Conservation (phyloP, 1,140 invertebrate species). For the Drosophila bipectinata region DNA sequence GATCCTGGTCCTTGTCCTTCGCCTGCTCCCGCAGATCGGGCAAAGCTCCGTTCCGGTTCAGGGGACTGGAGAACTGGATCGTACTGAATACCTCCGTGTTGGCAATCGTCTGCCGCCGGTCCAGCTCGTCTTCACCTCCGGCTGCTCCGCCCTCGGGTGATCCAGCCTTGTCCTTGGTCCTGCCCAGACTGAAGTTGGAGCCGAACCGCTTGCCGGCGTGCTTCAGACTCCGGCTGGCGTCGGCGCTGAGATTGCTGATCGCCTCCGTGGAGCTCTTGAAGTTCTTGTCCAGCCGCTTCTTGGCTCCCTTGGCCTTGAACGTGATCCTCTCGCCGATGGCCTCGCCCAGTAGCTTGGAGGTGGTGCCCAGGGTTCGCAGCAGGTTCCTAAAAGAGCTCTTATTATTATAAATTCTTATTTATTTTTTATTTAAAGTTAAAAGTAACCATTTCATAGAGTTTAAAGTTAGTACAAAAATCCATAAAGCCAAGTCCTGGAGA, state of each 20-base stretch:
- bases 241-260: conserved; percentile 65
- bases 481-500: background rate
- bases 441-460: background rate
- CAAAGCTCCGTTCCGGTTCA: conserved; percentile 59
- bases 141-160: background rate
- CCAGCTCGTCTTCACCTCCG: conserved; percentile 26
- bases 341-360: conserved; percentile 78
- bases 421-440: no score
- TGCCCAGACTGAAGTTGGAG: conserved; percentile 67
- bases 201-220: conserved; percentile 65
- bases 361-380: conserved; percentile 74
- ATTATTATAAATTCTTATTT: no score
- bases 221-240: conserved; percentile 66
- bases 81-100: conserved; percentile 75
- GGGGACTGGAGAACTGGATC: conserved; percentile 78
- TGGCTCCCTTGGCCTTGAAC: conserved; percentile 71
- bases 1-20: background rate
- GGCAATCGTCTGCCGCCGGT: conserved; percentile 75
- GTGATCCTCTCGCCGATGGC: conserved; percentile 77
- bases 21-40: conserved; percentile 47
- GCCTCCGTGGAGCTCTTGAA: conserved; percentile 72
- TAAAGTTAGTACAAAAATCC: conserved; percentile 12
- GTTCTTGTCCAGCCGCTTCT: conserved; percentile 77
- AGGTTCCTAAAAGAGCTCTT: conserved; percentile 52
- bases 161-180: conserved; percentile 29